Percentiles rank a stretch among this genome's conserved stretches.
Evolutionary conservation across 2,797 vertebrate species (phyloP).

Genomic region (Monodelphis domestica): DNA sequence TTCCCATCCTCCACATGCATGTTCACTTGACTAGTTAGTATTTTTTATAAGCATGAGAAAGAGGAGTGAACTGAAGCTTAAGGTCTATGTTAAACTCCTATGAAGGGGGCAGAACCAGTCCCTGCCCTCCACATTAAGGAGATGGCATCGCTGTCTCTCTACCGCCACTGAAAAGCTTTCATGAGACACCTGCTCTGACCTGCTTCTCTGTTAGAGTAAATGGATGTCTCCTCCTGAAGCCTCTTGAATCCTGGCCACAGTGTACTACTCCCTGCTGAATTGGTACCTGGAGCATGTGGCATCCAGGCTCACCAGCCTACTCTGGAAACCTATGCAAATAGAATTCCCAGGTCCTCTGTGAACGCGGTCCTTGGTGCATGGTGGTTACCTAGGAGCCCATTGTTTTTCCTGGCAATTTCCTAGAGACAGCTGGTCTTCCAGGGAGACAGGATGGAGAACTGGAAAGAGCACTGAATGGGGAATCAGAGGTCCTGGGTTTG

Average conservation of each 20-base stretch:
- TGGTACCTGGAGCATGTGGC: background rate
- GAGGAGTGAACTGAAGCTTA: background rate
- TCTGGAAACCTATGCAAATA: conserved; percentile 54
- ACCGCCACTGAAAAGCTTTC: background rate
- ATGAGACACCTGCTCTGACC: background rate
- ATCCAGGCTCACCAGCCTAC: conserved; percentile 31
- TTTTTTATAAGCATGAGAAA: background rate
- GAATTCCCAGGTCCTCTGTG: conserved; percentile 35
- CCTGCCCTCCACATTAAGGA: background rate
- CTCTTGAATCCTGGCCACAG: background rate
- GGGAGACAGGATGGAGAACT: background rate
- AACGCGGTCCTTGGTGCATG: conserved; percentile 17
- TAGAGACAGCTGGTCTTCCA: background rate
- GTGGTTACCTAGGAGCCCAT: conserved; percentile 51
- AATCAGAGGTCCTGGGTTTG: background rate
- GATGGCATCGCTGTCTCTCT: background rate
- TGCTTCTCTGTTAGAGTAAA: background rate
- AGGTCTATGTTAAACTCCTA: background rate
- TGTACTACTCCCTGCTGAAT: conserved; percentile 1
- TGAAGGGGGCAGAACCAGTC: background rate
- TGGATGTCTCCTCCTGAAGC: conserved; percentile 5
- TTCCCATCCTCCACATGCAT: background rate
- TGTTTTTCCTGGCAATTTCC: conserved; percentile 63
- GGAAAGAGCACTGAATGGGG: background rate
- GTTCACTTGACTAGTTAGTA: background rate